phyloP scores from a whole-genome alignment of 37 sponge, comb jelly and placozoan species.

The Geodia barretti region DNA sequence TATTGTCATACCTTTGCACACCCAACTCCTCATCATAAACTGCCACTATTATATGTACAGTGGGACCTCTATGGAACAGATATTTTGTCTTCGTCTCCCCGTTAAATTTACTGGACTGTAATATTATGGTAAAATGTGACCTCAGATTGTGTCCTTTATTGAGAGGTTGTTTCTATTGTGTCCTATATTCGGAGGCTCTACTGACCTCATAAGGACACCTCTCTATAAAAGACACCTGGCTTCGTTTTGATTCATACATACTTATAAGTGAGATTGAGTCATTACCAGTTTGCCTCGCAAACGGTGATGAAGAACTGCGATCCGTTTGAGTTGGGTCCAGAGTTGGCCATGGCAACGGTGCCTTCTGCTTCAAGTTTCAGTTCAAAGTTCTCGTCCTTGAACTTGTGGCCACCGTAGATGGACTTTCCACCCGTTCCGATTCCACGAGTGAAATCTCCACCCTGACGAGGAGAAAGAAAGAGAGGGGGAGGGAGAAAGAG shows the following conservation, averaged over 20 bases:
- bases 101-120: no score
- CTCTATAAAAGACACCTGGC: no score
- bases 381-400: conserved; percentile 90
- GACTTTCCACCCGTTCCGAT: conserved; percentile 91
- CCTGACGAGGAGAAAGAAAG: conserved; percentile 9
- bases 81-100: no score
- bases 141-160: no score
- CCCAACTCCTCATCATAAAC: no score
- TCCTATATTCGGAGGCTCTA: neutral
- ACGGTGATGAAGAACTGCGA: conserved; percentile 87
- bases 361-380: conserved; percentile 89
- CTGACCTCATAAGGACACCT: neutral
- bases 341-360: conserved; percentile 79
- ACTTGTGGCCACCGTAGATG: conserved; percentile 89
- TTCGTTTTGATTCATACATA: neutral
- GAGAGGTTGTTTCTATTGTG: no score
- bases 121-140: no score
- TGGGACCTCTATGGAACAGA: no score
- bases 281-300: conserved; percentile 55
- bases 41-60: no score
- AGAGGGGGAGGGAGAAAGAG: neutral
- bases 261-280: neutral
- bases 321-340: conserved; percentile 76
- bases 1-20: no score
- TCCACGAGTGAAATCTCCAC: conserved; percentile 66